phyloP scores from a whole-genome alignment of 2,888 invertebrate species.

The Peribatodes rhomboidaria region DNA sequence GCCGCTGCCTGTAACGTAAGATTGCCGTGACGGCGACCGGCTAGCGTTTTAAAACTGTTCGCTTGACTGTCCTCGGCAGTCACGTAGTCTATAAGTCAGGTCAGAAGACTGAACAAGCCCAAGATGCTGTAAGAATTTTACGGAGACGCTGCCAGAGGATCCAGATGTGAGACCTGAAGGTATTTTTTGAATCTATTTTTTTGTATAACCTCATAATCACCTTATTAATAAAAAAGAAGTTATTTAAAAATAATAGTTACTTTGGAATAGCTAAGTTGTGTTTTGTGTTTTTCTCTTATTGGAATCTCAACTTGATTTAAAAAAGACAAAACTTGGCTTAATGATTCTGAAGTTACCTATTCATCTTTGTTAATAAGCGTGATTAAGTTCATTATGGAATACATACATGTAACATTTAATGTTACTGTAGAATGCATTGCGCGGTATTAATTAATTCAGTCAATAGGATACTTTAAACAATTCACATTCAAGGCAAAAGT shows the following conservation, averaged over 20 bases:
- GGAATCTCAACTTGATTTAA: background rate
- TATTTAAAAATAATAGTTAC: background rate
- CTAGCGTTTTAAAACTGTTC: slow-evolving; percentile 85
- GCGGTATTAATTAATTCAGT: slow-evolving; percentile 12
- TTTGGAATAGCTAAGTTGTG: background rate
- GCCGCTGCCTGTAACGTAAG: slow-evolving; percentile 66
- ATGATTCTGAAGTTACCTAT: background rate
- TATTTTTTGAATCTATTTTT: slow-evolving; percentile 84
- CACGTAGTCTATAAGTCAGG: slow-evolving; percentile 87
- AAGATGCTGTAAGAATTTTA: slow-evolving; percentile 83
- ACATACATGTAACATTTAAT: slow-evolving; percentile 49
- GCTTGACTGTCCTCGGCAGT: slow-evolving; percentile 86
- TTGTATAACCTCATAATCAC: slow-evolving; percentile 71
- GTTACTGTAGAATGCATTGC: slow-evolving; percentile 27
- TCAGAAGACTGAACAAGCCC: slow-evolving; percentile 85
- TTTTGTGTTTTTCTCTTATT: background rate
- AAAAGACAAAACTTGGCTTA: background rate
- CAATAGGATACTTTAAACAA: slow-evolving; percentile 4
- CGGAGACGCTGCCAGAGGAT: slow-evolving; percentile 83
- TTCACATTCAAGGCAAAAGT: background rate
- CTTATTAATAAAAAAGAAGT: background rate
- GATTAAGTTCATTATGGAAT: background rate
- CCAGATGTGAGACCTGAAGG: slow-evolving; percentile 81
- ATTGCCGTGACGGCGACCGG: slow-evolving; percentile 72
- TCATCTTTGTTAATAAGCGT: background rate